Conservation (phyloP, 2,797 vertebrate genomes). For the Staurois parvus region DNA sequence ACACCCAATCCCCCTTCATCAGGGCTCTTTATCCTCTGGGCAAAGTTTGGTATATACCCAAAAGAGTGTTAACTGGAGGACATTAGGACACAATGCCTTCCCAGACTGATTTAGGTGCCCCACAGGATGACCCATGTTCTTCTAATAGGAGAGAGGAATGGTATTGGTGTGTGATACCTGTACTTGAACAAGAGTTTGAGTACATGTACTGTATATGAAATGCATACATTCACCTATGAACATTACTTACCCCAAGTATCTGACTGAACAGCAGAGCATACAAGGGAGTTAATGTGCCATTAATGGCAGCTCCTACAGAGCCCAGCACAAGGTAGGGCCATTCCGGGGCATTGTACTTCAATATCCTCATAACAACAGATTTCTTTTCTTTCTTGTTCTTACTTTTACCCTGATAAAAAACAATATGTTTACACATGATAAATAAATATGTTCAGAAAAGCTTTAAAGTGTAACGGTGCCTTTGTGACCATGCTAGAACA, state of each 20-base stretch:
- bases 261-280: constrained; percentile 84
- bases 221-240: not conserved
- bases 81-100: no score
- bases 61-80: no score
- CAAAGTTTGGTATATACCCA: not conserved
- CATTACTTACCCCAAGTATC: constrained; percentile 79
- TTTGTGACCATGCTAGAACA: not conserved
- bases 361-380: constrained; percentile 77
- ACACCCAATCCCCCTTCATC: no score
- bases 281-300: constrained; percentile 79
- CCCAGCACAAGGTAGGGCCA: constrained; percentile 84
- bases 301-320: constrained; percentile 80
- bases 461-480: no score
- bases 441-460: not conserved
- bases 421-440: not conserved
- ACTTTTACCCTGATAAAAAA: constrained; percentile 28
- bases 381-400: constrained; percentile 62
- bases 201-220: no score
- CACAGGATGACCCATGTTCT: no score
- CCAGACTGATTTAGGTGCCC: no score
- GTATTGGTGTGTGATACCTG: no score
- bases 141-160: no score
- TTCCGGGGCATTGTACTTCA: constrained; percentile 82
- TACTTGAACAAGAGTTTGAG: not conserved
- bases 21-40: no score